Base-by-base conservation (phyloP, 2,113 vertebrate species). In the Nasalis larvatus region DNA sequence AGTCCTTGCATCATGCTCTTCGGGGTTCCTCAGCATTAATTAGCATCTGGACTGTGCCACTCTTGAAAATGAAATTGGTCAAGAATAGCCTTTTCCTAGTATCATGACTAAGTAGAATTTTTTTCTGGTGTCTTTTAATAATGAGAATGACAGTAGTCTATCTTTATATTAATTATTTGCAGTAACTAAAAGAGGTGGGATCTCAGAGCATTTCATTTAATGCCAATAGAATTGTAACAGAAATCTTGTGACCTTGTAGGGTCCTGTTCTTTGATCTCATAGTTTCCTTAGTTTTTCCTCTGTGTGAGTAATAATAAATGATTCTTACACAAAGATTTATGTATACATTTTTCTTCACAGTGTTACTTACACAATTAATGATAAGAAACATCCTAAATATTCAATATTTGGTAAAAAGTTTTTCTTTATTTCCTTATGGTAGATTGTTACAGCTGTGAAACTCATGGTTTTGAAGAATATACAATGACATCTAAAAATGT, bases 271-370 rank as follows among this genome's bases (percentile, higher is more conserved):
- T 60, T 58, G 37, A 80, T 54, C 35, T 94, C 35, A 77, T 16
- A 66, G 71, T 54, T 95, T 94, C 74, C 69, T 87, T 42, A 20
- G 20, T 52, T 87, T 86, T 88, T n/a, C 1, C 32, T n/a, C 45
- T 14, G 4, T 74, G 73, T 54, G 40, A 96, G 23, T 58, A 74
- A 77, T 78, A 95, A 85, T n/a, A 91, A 58, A 92, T 60, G 32
- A 92, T 95, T 68, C n/a, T 96, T 21, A 77, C 45, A 52, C 14
- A 76, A 94, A 91, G 56, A 90, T 92, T 94, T 97, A 85, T 69
- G 54, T 66, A 68, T 66, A 63, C 23, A 32, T 58, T 93, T 96
- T 88, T 85, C 54, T 74, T 96, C 40, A 35, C 42, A 52, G 27
- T 42, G 32, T 91, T 93, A 42, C 49, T 93, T 63, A 66, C 37